These are phyloP conservation scores for Podocnemis expansa DNA, from an alignment of 2,113 vertebrate genomes.

Conservation along the genomic window DNA sequence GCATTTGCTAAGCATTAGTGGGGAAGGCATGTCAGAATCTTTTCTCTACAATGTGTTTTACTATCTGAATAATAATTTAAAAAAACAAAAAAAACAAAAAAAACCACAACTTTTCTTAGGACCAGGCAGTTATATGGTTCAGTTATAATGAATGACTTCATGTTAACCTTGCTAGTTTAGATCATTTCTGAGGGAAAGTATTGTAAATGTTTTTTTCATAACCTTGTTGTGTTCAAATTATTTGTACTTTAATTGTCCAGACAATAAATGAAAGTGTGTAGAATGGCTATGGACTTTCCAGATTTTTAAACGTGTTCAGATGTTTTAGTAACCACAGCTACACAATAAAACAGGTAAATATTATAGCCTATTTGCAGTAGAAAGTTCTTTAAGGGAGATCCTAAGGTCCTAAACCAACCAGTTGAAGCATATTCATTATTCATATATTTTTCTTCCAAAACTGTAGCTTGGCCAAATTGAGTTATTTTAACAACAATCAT, in stretches of 20 bases:
- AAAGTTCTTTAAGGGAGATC: conserved; percentile 54
- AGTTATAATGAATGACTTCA: conserved; percentile 99
- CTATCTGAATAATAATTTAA: conserved; percentile 89
- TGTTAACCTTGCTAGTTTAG: conserved; percentile 99
- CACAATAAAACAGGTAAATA: conserved; percentile 42
- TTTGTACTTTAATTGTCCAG: conserved; percentile 99
- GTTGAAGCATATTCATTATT: conserved; percentile 50
- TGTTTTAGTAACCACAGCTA: conserved; percentile 60
- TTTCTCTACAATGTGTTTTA: conserved; percentile 98
- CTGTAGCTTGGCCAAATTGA: background rate
- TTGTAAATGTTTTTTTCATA: conserved; percentile 86
- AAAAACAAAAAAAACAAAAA: conserved; percentile 89
- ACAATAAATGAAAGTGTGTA: conserved; percentile 99
- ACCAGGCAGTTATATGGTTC: conserved; percentile 98
- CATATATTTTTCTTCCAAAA: conserved; percentile 30
- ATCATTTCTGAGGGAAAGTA: conserved; percentile 94
- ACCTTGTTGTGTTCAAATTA: conserved; percentile 99
- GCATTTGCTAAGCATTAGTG: conserved; percentile 97
- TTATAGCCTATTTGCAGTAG: conserved; percentile 40
- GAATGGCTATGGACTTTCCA: conserved; percentile 84
- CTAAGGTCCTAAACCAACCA: conserved; percentile 28
- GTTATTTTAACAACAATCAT: conserved; percentile 42
- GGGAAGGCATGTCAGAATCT: conserved; percentile 94
- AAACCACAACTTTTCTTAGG: conserved; percentile 92
- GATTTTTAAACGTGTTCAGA: conserved; percentile 82